Evolutionary conservation across 2,113 vertebrate species (phyloP).

Genomic region (Tichodroma muraria): DNA sequence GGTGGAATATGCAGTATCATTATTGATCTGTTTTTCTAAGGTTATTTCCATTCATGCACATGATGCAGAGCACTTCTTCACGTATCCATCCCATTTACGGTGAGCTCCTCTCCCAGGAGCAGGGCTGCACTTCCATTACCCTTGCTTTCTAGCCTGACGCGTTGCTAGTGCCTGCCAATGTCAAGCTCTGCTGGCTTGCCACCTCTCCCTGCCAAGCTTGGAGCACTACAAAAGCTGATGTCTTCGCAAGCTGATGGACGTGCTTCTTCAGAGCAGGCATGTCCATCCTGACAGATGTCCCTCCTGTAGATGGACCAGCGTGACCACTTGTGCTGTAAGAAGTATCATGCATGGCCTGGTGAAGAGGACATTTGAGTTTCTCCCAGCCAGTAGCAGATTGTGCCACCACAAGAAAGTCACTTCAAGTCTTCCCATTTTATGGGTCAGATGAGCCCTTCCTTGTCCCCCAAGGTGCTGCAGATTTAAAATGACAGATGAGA

Average conservation of each 20-base stretch:
- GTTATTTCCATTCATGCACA: neutral
- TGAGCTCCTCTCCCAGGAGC: neutral
- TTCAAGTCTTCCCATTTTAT: neutral
- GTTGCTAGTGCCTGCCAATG: neutral
- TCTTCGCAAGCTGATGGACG: neutral
- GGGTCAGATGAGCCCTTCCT: neutral
- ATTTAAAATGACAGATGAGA: neutral
- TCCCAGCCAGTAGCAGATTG: neutral
- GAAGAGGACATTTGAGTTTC: neutral
- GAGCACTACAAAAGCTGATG: neutral
- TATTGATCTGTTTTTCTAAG: neutral
- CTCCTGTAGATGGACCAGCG: rapidly evolving
- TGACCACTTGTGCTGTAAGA: neutral
- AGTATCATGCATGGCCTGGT: neutral
- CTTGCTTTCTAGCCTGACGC: neutral
- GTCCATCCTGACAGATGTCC: neutral
- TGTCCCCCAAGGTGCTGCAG: neutral
- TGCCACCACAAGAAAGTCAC: neutral
- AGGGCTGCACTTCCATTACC: neutral
- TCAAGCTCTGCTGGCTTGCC: neutral
- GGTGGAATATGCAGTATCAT: neutral
- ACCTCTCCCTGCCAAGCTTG: neutral
- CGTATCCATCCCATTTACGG: rapidly evolving
- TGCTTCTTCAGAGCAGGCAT: neutral
- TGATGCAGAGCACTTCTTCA: neutral